A percentile compares a stretch with the other conserved stretches of the same genome.
These are phyloP conservation scores for Philaenus spumarius DNA, from an alignment of 1,140 invertebrate genomes.

Conservation along the genomic window DNA sequence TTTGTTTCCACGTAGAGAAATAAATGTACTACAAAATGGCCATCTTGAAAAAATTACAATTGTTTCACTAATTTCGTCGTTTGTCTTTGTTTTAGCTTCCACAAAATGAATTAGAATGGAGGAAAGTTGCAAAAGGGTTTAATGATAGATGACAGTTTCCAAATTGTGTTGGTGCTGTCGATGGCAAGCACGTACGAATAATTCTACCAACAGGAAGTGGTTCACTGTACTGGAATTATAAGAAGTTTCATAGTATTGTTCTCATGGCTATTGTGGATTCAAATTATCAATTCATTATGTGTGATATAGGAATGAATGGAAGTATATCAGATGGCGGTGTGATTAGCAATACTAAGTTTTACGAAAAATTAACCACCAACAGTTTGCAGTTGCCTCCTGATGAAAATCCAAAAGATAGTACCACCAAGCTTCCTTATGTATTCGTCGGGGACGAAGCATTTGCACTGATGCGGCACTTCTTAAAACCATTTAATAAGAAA, in stretches of 20 bases:
- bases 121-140: constrained; percentile 3
- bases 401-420: constrained; percentile 24
- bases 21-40: too few relatives aligned
- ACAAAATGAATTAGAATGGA: constrained; percentile 8
- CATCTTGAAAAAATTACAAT: too few relatives aligned
- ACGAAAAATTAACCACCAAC: constrained; percentile 16
- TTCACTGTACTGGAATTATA: constrained; percentile 43
- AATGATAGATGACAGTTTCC: constrained; percentile 28
- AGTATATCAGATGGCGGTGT: too few relatives aligned
- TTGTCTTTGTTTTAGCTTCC: constrained; percentile 15
- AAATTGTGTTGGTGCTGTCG: constrained; percentile 34
- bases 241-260: constrained; percentile 32
- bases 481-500: too few relatives aligned
- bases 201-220: constrained; percentile 22
- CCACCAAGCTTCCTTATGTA: too few relatives aligned
- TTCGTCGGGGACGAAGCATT: constrained; percentile 50
- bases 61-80: too few relatives aligned
- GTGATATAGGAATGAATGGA: too few relatives aligned
- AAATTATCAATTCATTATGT: constrained; percentile 26
- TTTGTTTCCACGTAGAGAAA: too few relatives aligned
- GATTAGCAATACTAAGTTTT: constrained; percentile 28
- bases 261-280: constrained; percentile 24
- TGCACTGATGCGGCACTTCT: too few relatives aligned
- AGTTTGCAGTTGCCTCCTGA: too few relatives aligned
- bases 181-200: constrained; percentile 39